Percentiles rank a stretch among this genome's conserved stretches.
Conservation (phyloP, 2,797 vertebrate species). For the Poeciliopsis paucimaculata region DNA sequence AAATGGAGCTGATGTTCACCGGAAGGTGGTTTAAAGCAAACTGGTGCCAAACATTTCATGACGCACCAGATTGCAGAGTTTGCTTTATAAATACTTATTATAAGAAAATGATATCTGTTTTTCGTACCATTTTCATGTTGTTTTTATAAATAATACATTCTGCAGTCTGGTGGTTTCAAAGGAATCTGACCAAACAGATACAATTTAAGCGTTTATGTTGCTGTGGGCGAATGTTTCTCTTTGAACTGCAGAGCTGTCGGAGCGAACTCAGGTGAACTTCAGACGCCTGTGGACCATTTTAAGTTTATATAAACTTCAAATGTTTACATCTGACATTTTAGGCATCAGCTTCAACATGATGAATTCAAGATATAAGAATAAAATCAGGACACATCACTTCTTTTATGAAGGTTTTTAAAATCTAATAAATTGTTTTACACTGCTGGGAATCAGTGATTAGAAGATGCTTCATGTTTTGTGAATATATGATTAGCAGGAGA, state of each 20-base stretch:
- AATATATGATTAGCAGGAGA: slow-evolving; percentile 41
- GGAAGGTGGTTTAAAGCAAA: neutral
- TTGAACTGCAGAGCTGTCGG: neutral
- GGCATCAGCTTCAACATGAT: neutral
- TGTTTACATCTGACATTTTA: no score
- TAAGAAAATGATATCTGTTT: neutral
- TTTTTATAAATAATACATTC: neutral
- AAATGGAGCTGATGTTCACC: neutral
- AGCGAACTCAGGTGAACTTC: neutral
- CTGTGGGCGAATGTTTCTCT: neutral
- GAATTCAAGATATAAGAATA: neutral
- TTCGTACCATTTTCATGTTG: neutral
- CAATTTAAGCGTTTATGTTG: neutral
- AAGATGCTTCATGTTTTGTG: neutral
- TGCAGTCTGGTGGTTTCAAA: neutral
- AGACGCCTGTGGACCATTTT: neutral
- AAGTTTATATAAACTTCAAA: slow-evolving; percentile 3
- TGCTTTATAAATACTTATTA: neutral
- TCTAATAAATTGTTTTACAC: neutral
- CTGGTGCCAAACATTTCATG: neutral
- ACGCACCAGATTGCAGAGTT: neutral
- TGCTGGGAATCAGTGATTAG: neutral
- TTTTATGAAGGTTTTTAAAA: neutral
- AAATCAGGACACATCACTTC: neutral
- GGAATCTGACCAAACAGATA: neutral